Evolutionary conservation across 2,888 invertebrate genomes (phyloP), one percentile per base, ranked within the genome.

Genomic region (Meandrusa payeni): DNA sequence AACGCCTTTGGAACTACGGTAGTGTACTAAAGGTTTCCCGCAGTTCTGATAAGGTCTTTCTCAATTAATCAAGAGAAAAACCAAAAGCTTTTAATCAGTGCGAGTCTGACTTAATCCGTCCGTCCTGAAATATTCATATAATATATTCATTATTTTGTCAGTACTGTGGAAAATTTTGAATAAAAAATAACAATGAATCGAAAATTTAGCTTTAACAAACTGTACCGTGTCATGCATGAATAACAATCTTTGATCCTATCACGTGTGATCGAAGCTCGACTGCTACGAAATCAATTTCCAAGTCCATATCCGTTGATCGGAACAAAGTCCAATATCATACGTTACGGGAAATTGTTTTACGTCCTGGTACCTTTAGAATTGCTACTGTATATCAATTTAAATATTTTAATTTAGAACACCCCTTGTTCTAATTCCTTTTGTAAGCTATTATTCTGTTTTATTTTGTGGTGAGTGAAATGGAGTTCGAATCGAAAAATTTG

Each of bases 311-410:
- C 28, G 27, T 5, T 23, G 6, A 22, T 23, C 12, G 31, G 19
- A 20, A 23, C 17, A n/a, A 31, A 40, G 9, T 28, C 13, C 17
- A 37, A 15, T 19, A 11, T 3, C 13, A 19, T 11, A 40, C 5
- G 6, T 29, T 32, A 33, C 12, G 13, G 41, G 13, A 33, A 33
- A 41, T 41, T 33, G 27, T 20, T 27, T 13, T 5, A 27, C 20
- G 17, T 32, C 12, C 19, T 9, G 20, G 3, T 20, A 9, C 13
- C 41, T 27, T 20, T n/a, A 26, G 27, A 13, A 27, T 20, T 19
- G 13, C 19, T 15, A n/a, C 19, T 17, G 19, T n/a, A 19, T 33
- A 7, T 5, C 27, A 9, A 26, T 26, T 19, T 11, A 20, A 33
- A 31, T 5, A 27, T 17, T 26, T 24, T 11, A 11, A 17, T 24